Base-by-base conservation (phyloP, 1,140 invertebrate genomes). In the Sarcophaga peregrina region DNA sequence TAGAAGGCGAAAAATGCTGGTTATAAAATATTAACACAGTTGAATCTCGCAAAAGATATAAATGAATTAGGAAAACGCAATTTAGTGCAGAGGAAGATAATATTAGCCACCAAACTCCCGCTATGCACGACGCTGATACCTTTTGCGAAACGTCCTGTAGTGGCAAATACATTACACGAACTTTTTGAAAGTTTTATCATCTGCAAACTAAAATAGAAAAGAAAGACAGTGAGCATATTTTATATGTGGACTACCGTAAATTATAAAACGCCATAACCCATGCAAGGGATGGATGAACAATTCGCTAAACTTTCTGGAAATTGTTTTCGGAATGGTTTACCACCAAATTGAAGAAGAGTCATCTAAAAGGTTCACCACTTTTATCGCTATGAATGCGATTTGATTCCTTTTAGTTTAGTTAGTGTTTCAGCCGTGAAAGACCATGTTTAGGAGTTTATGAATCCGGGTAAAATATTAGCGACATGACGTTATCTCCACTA, bases 211-310 rank as follows among this genome's bases (percentile, higher is more conserved):
- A 47, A 8, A 4, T 37, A 37, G 25, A 37, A 37, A 37, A 37
- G 25, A 37, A 37, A 37, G 4, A 37, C 4, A 37, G 25, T 37
- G 25, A 1, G 68, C n/a, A 80, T 7, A 9, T 84, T 25, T 37
- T 85, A 37, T 84, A 76, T 58, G 81, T 86, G 8, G 85, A 84
- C 58, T 91, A 52, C 25, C 15, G 76, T 13, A 8, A 50, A 8
- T 52, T 80, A 73, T 91, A 92, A 85, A 88, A 92, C 93, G 85
- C 84, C 84, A 54, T 93, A 91, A 85, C 92, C 93, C 9, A 83
- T 93, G 47, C 91, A 91, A 7, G 86, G 88, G 15, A 88, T 93
- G 75, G 89, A 90, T 45, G 88, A 91, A 46, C 87, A 87, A 37
- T 84, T 46, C n/a, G 17, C 87, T 0, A 81, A 93, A 6, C 91